Conservation (phyloP, 2,797 vertebrate species). For the Acrocephalus scirpaceus region DNA sequence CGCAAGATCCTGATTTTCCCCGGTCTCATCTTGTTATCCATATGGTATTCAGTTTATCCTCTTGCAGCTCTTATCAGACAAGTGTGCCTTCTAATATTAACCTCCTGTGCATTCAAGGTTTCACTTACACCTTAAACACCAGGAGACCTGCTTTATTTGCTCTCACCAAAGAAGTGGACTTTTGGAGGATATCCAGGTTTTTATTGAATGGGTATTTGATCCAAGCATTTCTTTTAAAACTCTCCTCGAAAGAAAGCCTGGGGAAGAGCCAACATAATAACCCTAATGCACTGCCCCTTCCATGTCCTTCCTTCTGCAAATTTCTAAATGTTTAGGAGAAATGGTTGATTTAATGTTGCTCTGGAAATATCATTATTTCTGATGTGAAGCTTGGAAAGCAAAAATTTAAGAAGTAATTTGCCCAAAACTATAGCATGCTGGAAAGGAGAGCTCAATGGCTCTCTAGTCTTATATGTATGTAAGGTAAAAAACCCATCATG, state of each 20-base stretch:
- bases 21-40: background rate
- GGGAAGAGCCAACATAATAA: background rate
- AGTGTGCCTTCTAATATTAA: background rate
- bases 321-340: background rate
- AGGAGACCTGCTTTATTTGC: background rate
- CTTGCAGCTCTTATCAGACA: background rate
- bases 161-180: background rate
- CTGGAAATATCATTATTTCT: background rate
- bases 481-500: background rate
- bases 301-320: background rate
- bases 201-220: conserved; percentile 22
- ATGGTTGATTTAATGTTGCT: background rate
- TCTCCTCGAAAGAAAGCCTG: background rate
- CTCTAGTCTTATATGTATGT: background rate
- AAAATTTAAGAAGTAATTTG: background rate
- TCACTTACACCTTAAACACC: background rate
- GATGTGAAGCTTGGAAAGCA: background rate
- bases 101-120: background rate
- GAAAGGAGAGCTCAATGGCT: background rate
- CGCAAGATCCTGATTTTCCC: background rate
- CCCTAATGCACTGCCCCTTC: background rate
- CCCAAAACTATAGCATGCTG: background rate
- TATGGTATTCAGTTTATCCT: background rate
- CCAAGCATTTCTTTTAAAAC: conserved; percentile 24
- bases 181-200: conserved; percentile 27